phyloP scores from a whole-genome alignment of 2,113 vertebrate genomes.

The Amphiprion percula region DNA sequence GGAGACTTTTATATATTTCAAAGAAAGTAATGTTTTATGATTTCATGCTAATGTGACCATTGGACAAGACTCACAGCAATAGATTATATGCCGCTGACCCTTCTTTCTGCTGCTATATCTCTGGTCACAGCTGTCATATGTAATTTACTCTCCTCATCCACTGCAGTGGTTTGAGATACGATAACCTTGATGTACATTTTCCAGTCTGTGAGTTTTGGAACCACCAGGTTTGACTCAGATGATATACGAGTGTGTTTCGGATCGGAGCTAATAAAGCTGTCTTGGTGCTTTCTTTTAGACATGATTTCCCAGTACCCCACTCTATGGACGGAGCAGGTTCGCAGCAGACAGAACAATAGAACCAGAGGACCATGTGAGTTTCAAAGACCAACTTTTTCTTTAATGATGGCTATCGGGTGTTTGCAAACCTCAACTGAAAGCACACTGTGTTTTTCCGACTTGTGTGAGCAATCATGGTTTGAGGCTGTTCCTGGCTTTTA shows the following conservation, averaged over 20 bases:
- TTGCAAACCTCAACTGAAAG: conserved; percentile 63
- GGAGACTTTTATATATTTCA: neutral
- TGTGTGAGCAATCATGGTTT: conserved; percentile 72
- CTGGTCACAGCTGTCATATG: conserved; percentile 39
- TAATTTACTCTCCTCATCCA: conserved; percentile 29
- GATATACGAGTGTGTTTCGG: conserved; percentile 51
- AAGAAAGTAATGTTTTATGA: conserved; percentile 10
- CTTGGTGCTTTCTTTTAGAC: conserved; percentile 82
- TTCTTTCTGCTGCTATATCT: conserved; percentile 21
- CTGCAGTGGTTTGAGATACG: conserved; percentile 40
- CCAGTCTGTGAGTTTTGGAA: conserved; percentile 64
- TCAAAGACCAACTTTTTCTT: conserved; percentile 42
- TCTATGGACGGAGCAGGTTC: conserved; percentile 96
- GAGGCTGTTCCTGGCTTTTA: conserved; percentile 72
- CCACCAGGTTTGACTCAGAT: conserved; percentile 45
- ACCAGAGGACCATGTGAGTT: conserved; percentile 92
- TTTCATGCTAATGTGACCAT: conserved; percentile 13
- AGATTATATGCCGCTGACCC: conserved; percentile 13
- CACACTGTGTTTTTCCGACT: conserved; percentile 62
- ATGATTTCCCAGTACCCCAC: conserved; percentile 94
- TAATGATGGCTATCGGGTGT: conserved; percentile 54
- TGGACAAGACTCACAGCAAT: conserved; percentile 12
- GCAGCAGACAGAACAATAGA: conserved; percentile 95
- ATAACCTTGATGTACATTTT: conserved; percentile 65
- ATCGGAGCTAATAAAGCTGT: conserved; percentile 59